Base-by-base conservation (phyloP, 2,888 invertebrate genomes). In the Willowsia nigromaculata region DNA sequence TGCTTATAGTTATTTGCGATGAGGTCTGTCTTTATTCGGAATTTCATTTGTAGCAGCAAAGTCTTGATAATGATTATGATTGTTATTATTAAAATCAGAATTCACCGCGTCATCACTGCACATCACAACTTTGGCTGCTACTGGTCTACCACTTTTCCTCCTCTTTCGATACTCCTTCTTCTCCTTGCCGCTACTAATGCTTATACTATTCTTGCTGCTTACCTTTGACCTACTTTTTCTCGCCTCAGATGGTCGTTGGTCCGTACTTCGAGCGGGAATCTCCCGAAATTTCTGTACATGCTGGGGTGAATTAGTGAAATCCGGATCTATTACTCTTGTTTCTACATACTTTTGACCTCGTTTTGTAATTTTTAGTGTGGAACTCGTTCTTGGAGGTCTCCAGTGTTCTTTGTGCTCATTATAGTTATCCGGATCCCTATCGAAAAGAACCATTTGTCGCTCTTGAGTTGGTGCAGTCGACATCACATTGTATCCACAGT, bases 271-370 rank as follows among this genome's bases (percentile, higher is more conserved):
- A 4, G 18, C 65, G 13, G 65, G 43, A 74, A 43, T 74, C 13
- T 47, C 74, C 25, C 74, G 43, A 30, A 78, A 78, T n/a, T 25
- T 78, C 56, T 50, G 78, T 0, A 53, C 53, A 5, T 53, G 30
- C 13, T 18, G 37, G 3, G 37, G 4, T 3, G 37, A 68, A 11
- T 13, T 9, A 47, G 13, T 9, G 47, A 47, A 2, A 0, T 25
- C 22, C 7, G 22, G 7, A 5, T 3, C 9, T 33, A 43, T 15
- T 13, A 82, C 43, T 7, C 15, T 82, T 0, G 87, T 87, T 27
- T 87, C 87, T 47, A 87, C 27, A 43, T 82, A 82, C 9, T 37
- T 30, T 40, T 81, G 56, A 6, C 87, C 87, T 5, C 13, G 53
- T 50, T 82, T 88, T 0, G 87, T 76, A 3, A 53, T 30, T n/a